These are phyloP conservation scores for Falco peregrinus DNA, from an alignment of 2,797 vertebrate genomes.

Conservation along the genomic window DNA sequence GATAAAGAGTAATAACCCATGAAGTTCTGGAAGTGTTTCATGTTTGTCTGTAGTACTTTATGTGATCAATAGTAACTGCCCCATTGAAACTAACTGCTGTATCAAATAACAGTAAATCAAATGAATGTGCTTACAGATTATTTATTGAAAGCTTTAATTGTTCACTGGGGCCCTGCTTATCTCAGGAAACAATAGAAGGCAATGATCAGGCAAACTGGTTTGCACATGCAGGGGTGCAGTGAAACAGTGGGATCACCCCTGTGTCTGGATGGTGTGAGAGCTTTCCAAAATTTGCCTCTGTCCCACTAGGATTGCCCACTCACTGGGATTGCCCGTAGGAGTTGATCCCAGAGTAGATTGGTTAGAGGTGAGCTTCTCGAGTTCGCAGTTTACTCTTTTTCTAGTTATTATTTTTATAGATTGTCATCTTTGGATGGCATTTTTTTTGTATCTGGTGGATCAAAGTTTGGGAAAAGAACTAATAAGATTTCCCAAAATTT, in stretches of 20 bases:
- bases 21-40: conserved; percentile 82
- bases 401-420: not conserved
- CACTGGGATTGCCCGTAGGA: not conserved
- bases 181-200: conserved; percentile 78
- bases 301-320: not conserved
- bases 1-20: conserved; percentile 86
- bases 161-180: conserved; percentile 83
- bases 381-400: not conserved
- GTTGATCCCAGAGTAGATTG: not conserved
- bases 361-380: not conserved
- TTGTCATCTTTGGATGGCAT: not conserved
- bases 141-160: conserved; percentile 88
- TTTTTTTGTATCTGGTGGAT: not conserved
- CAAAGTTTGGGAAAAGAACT: not conserved
- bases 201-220: conserved; percentile 60
- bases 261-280: not conserved
- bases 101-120: conserved; percentile 88
- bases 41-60: conserved; percentile 85
- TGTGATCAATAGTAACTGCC: conserved; percentile 88
- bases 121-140: conserved; percentile 86
- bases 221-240: conserved; percentile 19
- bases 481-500: not conserved
- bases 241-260: not conserved
- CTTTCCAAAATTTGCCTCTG: not conserved
- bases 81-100: conserved; percentile 86